A percentile compares a stretch with the other conserved stretches of the same genome.
These are phyloP conservation scores for Mechanitis mazaeus DNA, from an alignment of 2,888 invertebrate species.

Conservation along the genomic window DNA sequence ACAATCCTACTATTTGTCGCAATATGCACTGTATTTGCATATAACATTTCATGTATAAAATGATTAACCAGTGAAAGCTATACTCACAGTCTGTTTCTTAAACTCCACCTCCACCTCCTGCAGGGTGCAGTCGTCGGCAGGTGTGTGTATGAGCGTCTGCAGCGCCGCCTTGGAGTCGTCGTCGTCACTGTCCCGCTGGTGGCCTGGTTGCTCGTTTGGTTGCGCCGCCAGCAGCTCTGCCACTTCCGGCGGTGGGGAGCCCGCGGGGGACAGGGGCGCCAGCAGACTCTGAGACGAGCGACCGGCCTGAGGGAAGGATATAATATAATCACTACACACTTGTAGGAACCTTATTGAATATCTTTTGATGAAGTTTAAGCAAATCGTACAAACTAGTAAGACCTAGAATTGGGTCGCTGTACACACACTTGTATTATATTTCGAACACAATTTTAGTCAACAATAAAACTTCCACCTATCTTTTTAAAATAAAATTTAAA, in stretches of 20 bases:
- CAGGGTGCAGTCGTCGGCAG: conserved; percentile 24
- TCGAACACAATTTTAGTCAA: too few relatives aligned
- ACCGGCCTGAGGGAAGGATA: conserved; percentile 31
- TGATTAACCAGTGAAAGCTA: too few relatives aligned
- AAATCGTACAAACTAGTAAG: too few relatives aligned
- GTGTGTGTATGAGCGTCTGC: conserved; percentile 40
- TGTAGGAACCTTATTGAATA: not conserved
- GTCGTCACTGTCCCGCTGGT: conserved; percentile 9
- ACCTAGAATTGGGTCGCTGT: too few relatives aligned
- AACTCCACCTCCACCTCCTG: conserved; percentile 34
- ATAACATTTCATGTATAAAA: too few relatives aligned
- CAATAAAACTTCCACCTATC: too few relatives aligned
- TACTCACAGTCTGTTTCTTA: conserved; percentile 30
- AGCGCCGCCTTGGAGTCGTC: conserved; percentile 39
- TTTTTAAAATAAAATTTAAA: too few relatives aligned
- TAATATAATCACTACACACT: not conserved
- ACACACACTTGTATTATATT: too few relatives aligned
- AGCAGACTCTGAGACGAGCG: conserved; percentile 58
- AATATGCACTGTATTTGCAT: too few relatives aligned
- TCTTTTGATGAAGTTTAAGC: too few relatives aligned
- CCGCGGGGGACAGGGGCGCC: conserved; percentile 46
- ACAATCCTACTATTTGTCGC: too few relatives aligned
- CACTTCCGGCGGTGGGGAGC: conserved; percentile 34
- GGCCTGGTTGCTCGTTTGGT: conserved; percentile 5
- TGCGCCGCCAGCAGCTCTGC: conserved; percentile 48